Conservation (phyloP, 2,888 invertebrate genomes). For the Diplolepis rosae region DNA sequence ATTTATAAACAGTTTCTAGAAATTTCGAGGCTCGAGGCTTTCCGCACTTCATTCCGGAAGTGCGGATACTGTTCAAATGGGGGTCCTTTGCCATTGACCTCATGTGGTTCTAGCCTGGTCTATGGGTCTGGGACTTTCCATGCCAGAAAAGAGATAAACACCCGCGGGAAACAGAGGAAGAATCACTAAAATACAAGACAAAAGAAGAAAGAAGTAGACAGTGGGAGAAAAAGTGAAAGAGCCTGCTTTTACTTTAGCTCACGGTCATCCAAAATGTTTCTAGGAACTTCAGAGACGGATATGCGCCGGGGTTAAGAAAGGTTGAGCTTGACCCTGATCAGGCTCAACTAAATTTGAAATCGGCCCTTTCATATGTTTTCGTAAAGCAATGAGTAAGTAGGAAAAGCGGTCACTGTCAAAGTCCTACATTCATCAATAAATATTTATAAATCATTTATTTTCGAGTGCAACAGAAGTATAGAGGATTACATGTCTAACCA, state of each 20-base stretch:
- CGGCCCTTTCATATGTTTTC: neutral
- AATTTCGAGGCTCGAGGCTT: too few relatives aligned
- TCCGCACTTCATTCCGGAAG: too few relatives aligned
- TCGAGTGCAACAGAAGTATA: too few relatives aligned
- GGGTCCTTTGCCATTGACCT: too few relatives aligned
- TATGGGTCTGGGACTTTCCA: neutral
- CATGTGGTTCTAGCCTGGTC: neutral
- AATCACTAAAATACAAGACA: conserved; percentile 3
- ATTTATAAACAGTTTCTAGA: too few relatives aligned
- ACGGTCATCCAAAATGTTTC: conserved; percentile 4
- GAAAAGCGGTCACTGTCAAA: too few relatives aligned
- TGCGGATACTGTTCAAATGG: too few relatives aligned
- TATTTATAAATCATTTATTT: neutral
- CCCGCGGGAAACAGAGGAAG: neutral
- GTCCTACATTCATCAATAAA: neutral
- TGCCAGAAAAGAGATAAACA: conserved; percentile 2
- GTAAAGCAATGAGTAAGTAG: conserved; percentile 2
- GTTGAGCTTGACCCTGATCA: conserved; percentile 16
- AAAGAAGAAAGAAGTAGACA: neutral
- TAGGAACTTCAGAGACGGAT: conserved; percentile 18
- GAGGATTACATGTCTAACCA: too few relatives aligned
- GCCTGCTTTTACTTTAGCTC: neutral
- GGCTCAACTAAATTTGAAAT: neutral
- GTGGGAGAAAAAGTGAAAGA: conserved; percentile 27
- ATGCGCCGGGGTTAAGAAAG: conserved; percentile 16